Evolutionary conservation across 2,797 vertebrate genomes (phyloP), one percentile per base, ranked within the genome.

Genomic region (Sitta carolinensis): DNA sequence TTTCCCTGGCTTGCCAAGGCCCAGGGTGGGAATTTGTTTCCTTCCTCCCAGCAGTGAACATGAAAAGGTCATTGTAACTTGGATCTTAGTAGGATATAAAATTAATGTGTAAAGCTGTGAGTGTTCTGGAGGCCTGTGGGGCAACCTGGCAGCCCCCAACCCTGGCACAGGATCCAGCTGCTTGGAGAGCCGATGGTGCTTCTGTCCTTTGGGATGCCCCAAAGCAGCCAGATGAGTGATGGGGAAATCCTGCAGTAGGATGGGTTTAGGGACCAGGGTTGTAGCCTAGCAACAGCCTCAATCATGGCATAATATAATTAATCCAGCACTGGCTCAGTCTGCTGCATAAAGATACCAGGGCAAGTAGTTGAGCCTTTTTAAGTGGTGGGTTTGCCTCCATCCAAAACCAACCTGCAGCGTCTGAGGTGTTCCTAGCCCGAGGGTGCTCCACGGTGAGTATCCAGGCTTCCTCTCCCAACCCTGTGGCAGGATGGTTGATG

Each of bases 221-320:
- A 0, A 15, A 57, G 82, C 47, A 11, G 1, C 6, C 40, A 13
- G 45, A n/a, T 5, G 19, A 58, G 79, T 13, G 62, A 58, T 81
- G 59, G 59, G 87, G 90, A 93, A 75, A 86, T 88, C 87, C 85
- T 1, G 5, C 76, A 55, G 79, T 68, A 73, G 85, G 73, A 91
- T 2, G 7, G 73, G 77, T 75, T 94, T 73, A 48, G 58, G 85
- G 40, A 84, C 22, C 0, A 0, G 50, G 67, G 54, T 80, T 79
- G 93, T 94, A 91, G 73, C 95, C 88, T 95, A 95, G 96, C 91
- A 94, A 96, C 95, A 73, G 67, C 38, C 66, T 88, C 69, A 58
- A 25, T 66, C 83, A 22, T 63, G 63, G 55, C 59, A 45, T 84
- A 58, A 75, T 86, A 4, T 42, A 62, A 94, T 91, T 91, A 89